Conservation (phyloP, 1,140 invertebrate genomes). For the Drosophila micromelanica region DNA sequence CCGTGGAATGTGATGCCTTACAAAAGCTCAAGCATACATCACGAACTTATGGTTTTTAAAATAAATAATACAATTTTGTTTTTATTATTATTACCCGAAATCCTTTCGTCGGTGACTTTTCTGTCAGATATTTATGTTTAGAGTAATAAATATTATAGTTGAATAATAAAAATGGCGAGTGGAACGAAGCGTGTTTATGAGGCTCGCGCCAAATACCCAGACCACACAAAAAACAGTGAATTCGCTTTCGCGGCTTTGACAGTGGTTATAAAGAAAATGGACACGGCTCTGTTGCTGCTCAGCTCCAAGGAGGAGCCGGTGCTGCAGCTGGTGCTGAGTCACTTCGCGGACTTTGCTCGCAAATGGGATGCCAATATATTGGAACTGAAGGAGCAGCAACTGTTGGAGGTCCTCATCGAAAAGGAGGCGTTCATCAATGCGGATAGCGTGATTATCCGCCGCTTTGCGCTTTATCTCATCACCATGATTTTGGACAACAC, state of each 20-base stretch:
- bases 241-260: conserved; percentile 57
- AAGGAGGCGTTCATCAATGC: conserved; percentile 63
- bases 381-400: conserved; percentile 45
- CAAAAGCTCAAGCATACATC: conserved; percentile 9
- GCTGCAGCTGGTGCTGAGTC: conserved; percentile 59
- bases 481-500: conserved; percentile 59
- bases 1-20: not conserved
- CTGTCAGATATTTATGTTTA: conserved; percentile 7
- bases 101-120: not conserved
- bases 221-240: conserved; percentile 61
- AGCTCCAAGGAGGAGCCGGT: conserved; percentile 67
- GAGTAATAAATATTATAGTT: conserved; percentile 10
- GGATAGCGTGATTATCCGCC: conserved; percentile 53
- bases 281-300: conserved; percentile 63
- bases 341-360: conserved; percentile 68
- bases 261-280: conserved; percentile 53
- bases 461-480: conserved; percentile 67
- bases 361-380: conserved; percentile 57
- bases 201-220: conserved; percentile 53
- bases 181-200: conserved; percentile 64
- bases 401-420: conserved; percentile 57
- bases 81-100: too few relatives aligned
- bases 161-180: conserved; percentile 50
- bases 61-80: not conserved
- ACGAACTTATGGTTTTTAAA: not conserved